Conservation (phyloP, 2,797 vertebrate species). For the Chrysocyon brachyurus region DNA sequence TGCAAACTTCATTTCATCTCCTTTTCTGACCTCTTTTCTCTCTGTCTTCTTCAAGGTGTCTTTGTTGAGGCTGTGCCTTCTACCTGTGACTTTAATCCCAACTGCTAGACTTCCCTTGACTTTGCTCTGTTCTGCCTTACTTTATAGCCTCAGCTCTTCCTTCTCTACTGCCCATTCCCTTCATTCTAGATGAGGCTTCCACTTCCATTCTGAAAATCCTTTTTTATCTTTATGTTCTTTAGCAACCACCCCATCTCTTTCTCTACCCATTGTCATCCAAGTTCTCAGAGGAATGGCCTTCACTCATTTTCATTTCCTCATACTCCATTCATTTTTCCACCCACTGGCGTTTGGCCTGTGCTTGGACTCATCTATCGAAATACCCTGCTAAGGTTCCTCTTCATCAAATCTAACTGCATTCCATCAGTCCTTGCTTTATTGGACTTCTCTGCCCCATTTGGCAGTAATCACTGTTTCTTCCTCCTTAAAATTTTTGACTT, state of each 20-base stretch:
- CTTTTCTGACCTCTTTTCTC: neutral
- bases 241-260: neutral
- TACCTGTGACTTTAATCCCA: neutral
- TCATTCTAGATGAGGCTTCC: neutral
- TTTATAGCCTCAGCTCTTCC: neutral
- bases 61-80: neutral
- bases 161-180: neutral
- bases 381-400: neutral
- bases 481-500: slow-evolving; percentile 6
- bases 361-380: accelerated
- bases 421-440: neutral
- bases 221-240: neutral
- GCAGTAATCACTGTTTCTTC: neutral
- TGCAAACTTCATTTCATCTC: neutral
- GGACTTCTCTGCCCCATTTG: neutral
- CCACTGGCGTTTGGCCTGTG: neutral
- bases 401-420: neutral
- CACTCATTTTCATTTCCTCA: neutral
- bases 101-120: neutral
- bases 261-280: neutral
- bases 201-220: neutral
- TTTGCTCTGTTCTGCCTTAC: neutral
- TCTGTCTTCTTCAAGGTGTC: neutral
- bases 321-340: neutral
- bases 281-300: neutral